phyloP scores from a whole-genome alignment of 2,113 vertebrate genomes.

The Alces alces region DNA sequence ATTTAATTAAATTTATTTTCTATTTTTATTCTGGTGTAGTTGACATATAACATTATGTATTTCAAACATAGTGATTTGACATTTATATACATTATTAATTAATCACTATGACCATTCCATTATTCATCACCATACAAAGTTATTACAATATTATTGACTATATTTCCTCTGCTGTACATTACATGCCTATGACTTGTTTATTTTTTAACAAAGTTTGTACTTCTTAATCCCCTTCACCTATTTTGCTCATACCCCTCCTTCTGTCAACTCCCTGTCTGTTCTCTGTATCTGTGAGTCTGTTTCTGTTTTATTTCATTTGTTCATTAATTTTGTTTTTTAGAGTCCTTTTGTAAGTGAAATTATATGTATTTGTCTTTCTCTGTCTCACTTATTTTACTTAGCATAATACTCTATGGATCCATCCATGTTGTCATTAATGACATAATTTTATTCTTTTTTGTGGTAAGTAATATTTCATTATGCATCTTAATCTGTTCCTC shows the following conservation, averaged over 20 bases:
- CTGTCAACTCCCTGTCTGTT: background rate
- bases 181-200: background rate
- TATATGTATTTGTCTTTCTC: background rate
- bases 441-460: background rate
- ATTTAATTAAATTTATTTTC: background rate
- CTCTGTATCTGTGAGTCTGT: background rate
- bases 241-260: background rate
- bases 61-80: background rate
- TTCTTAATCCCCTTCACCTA: background rate
- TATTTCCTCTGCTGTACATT: background rate
- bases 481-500: background rate
- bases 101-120: background rate
- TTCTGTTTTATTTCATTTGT: background rate
- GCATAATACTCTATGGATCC: background rate
- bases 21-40: background rate
- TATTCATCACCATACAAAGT: background rate
- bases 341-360: background rate
- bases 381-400: background rate
- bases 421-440: background rate
- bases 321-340: background rate
- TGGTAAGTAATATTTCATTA: background rate
- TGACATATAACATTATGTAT: background rate
- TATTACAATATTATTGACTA: background rate
- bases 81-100: background rate
- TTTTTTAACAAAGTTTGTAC: background rate